A percentile compares a stretch with the other conserved stretches of the same genome.
Conservation (phyloP, 2,797 vertebrate genomes). For the Silurus lanzhouensis region DNA sequence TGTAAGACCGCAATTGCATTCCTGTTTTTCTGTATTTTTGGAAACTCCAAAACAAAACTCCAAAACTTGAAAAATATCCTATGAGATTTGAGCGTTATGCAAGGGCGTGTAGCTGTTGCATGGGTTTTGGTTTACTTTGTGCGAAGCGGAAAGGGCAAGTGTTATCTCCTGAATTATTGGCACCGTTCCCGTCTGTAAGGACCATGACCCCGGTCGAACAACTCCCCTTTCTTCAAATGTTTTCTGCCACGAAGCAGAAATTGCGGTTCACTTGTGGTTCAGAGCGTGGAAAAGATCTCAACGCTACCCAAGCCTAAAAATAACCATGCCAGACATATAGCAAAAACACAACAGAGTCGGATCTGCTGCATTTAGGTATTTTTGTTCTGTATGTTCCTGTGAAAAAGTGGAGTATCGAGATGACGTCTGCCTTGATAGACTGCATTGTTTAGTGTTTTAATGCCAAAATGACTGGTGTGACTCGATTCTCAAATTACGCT, state of each 20-base stretch:
- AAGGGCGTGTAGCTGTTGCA: conserved; percentile 66
- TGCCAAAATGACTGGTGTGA: not conserved
- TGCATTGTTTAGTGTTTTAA: not conserved
- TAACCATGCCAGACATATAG: not conserved
- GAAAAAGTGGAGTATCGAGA: not conserved
- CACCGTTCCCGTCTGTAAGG: conserved; percentile 64
- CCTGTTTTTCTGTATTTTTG: not conserved
- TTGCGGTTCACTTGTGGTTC: conserved; percentile 34
- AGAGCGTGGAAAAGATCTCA: conserved; percentile 10
- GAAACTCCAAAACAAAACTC: too few species aligned
- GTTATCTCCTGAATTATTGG: conserved; percentile 69
- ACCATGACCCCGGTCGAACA: conserved; percentile 63
- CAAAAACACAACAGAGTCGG: too few species aligned
- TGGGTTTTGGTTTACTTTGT: conserved; percentile 66
- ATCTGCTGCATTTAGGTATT: not conserved
- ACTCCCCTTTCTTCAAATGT: conserved; percentile 62
- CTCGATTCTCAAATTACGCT: conserved; percentile 15
- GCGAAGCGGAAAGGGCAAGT: conserved; percentile 64
- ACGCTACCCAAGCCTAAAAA: conserved; percentile 16
- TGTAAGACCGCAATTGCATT: not conserved
- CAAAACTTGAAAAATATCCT: conserved; percentile 61
- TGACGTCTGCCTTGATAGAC: not conserved
- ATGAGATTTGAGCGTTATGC: conserved; percentile 58
- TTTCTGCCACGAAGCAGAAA: conserved; percentile 18
- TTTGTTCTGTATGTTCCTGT: not conserved